Evolutionary conservation across 2,113 vertebrate species (phyloP), one percentile per base, ranked within the genome.

Genomic region (Gnathonemus longibarbis): DNA sequence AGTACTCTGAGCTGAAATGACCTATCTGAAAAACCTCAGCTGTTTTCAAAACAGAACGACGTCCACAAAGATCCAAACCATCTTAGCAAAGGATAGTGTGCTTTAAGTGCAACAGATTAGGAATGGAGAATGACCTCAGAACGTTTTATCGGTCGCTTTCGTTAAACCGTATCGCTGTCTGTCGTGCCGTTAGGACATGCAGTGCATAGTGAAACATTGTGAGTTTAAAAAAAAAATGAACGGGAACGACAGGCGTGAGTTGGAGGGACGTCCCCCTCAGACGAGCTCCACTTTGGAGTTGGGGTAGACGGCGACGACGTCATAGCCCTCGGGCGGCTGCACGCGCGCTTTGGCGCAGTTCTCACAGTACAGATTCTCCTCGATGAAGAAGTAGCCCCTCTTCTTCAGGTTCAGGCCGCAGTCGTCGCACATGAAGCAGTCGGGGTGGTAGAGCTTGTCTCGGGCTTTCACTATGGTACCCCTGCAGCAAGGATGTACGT

Each of bases 291-390:
- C 98, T 94, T 98, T 99, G 48, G 98, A 97, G 45, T 99, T 99
- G 15, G 98, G 98, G 93, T 99, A 99, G 90, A 99, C 98, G 0
- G 98, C 98, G n/a, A 99, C 98, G 19, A 99, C 98, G 21, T 99
- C 98, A n/a, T 99, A 99, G 50, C 98, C 98, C 94, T 99, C 98
- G 0, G 98, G 98, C 0, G 98, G 97, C 91, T 99, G 97, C 31
- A 99, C 98, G 1, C 98, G 96, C 0, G 97, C 98, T 95, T 96
- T 99, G 89, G 98, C 98, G 0, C 99, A 98, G 0, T 94, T 98
- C 96, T 99, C 98, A 7, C 98, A 99, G 94, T 98, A 99, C 84
- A 99, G 97, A 92, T 95, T 97, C 91, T 99, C 98, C 50, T 99
- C 98, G 13, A 99, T 97, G 95, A 99, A 99, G 96, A 99, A 99